Evolutionary conservation across 2,113 vertebrate genomes (phyloP), one percentile per base, ranked within the genome.

Genomic region (Potamarius usumacintae): DNA sequence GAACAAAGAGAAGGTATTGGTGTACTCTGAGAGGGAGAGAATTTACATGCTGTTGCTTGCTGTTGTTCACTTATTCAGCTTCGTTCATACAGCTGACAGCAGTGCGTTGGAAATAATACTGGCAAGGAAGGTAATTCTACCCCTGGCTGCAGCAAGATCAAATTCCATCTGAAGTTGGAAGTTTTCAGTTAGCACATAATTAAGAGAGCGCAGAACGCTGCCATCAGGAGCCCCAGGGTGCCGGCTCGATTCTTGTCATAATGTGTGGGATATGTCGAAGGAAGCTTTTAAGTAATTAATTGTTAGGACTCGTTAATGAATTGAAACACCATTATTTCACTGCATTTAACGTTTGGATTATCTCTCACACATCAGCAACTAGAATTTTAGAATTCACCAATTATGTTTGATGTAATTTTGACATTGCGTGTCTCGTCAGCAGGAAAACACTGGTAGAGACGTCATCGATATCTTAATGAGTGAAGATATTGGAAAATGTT

Each of bases 11-110:
- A 12, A 7, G 63, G 30, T 53, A 65, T 34, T 86, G 58, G 69
- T 80, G 62, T 69, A 69, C 50, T 18, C 63, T 3, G 6, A 42
- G 27, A 53, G 52, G 82, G 82, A 83, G 82, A 62, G 82, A 30
- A 67, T 67, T 67, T 83, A 83, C 82, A 67, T 83, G 82, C 82
- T 67, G 62, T 67, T 67, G 22, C 82, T 83, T 83, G 82, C 81
- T 65, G 58, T 34, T 76, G 83, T 22, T 62, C 34, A 7, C 72
- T 52, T 85, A 78, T 85, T 63, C 84, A 78, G 84, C 72, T 62
- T 78, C 55, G 53, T 85, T 78, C 72, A 53, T 12, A 53, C 72
- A 52, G 58, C 8, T 78, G 72, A 85, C 72, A 78, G 34, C 48
- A 53, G 20, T n/a, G 12, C 17, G 0, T 34, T 71, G 30, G 53